Evolutionary conservation across 1,140 invertebrate species (phyloP).

Genomic region (Megalopta genalis): DNA sequence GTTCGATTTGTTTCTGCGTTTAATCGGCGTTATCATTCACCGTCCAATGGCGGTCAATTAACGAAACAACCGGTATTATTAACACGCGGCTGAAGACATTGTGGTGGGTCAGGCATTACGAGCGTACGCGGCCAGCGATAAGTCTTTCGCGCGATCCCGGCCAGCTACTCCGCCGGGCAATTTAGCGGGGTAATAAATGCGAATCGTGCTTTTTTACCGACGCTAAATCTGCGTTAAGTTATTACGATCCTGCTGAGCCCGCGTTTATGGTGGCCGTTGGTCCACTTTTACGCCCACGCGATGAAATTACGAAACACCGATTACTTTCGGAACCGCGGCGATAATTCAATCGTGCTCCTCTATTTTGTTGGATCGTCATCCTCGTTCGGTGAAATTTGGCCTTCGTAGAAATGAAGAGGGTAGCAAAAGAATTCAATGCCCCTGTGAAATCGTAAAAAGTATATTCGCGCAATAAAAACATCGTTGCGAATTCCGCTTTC

Average conservation of each 20-base stretch:
- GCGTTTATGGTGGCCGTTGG: conserved; percentile 64
- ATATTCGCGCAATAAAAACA: background rate
- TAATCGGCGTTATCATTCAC: no score
- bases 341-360: background rate
- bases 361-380: background rate
- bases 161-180: conserved; percentile 47
- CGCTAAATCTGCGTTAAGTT: conserved; percentile 72
- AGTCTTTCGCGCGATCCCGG: conserved; percentile 42
- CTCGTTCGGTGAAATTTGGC: background rate
- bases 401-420: background rate
- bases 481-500: no score
- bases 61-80: conserved; percentile 35
- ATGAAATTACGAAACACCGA: conserved; percentile 60
- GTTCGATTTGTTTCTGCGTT: no score
- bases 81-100: conserved; percentile 24
- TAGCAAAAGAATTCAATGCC: background rate
- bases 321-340: conserved; percentile 14
- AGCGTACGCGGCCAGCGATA: conserved; percentile 44
- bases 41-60: conserved; percentile 7
- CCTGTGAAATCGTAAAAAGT: background rate
- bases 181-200: conserved; percentile 69
- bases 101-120: conserved; percentile 36
- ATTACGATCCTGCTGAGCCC: conserved; percentile 63
- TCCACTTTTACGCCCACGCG: conserved; percentile 54
- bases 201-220: conserved; percentile 58